phyloP scores from a whole-genome alignment of 2,797 vertebrate genomes.

The Momotus momota region DNA sequence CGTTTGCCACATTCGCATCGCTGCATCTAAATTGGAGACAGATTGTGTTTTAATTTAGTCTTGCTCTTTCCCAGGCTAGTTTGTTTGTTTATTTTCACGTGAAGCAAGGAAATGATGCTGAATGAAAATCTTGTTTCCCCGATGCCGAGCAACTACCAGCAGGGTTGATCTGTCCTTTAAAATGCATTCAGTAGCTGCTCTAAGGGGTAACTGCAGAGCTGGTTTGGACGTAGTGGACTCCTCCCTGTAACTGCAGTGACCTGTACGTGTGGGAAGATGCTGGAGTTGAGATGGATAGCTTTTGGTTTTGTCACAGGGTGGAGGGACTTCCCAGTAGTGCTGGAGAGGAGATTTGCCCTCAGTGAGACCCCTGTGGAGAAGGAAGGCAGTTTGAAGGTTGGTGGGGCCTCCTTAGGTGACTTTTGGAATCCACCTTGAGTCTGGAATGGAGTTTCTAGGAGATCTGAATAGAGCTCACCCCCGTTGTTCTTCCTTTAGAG shows the following conservation, averaged over 20 bases:
- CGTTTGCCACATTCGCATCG: neutral
- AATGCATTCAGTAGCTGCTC: neutral
- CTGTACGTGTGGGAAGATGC: neutral
- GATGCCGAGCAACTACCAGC: neutral
- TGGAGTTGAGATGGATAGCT: neutral
- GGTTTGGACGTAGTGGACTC: neutral
- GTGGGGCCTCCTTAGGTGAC: neutral
- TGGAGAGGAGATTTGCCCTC: neutral
- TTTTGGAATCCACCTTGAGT: neutral
- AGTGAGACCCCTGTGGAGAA: neutral
- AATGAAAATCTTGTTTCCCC: neutral
- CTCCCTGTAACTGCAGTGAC: neutral
- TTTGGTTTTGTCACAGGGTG: neutral
- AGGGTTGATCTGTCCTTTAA: neutral
- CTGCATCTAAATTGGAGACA: neutral
- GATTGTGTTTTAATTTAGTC: neutral
- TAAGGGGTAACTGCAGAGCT: neutral
- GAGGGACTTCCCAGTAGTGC: neutral
- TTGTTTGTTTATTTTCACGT: neutral
- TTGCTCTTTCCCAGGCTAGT: neutral
- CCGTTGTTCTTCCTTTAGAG: neutral
- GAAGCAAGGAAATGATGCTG: neutral
- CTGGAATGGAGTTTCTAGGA: neutral
- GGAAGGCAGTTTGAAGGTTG: neutral
- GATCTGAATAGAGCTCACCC: neutral